These are phyloP conservation scores for Forbesichthys papilliferus DNA, from an alignment of 2,113 vertebrate genomes.

Conservation along the genomic window DNA sequence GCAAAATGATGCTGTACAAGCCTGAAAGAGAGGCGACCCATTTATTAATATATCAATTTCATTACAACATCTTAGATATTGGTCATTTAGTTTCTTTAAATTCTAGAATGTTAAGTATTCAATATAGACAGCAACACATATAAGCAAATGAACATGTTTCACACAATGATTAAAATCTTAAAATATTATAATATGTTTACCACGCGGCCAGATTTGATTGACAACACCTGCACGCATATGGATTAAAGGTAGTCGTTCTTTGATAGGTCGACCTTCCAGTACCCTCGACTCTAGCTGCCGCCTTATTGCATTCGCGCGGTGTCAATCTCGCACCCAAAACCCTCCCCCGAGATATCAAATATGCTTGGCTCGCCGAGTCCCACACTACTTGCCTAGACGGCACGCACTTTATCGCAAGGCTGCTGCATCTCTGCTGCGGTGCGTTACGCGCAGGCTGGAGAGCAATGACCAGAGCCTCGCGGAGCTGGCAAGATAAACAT, in stretches of 20 bases:
- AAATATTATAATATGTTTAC: no score
- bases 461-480: constrained; percentile 76
- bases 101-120: no score
- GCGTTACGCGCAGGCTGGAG: constrained; percentile 65
- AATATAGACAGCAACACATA: no score
- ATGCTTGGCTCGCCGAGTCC: constrained; percentile 28
- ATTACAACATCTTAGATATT: not conserved
- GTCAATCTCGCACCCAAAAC: constrained; percentile 56
- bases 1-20: constrained; percentile 6
- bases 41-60: not conserved
- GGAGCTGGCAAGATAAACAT: constrained; percentile 70
- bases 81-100: no score
- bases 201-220: constrained; percentile 1
- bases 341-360: constrained; percentile 75
- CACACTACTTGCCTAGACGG: constrained; percentile 59
- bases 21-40: not conserved
- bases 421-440: constrained; percentile 62
- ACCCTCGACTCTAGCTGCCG: constrained; percentile 17
- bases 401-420: constrained; percentile 25
- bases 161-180: no score
- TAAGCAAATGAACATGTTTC: no score
- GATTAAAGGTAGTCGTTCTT: constrained; percentile 22
- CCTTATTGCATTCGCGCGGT: constrained; percentile 50
- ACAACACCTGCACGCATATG: constrained; percentile 48
- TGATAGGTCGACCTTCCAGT: constrained; percentile 55